A percentile compares a stretch with the other conserved stretches of the same genome.
Conservation (phyloP, 2,888 invertebrate genomes). For the Polymixis lichenea region DNA sequence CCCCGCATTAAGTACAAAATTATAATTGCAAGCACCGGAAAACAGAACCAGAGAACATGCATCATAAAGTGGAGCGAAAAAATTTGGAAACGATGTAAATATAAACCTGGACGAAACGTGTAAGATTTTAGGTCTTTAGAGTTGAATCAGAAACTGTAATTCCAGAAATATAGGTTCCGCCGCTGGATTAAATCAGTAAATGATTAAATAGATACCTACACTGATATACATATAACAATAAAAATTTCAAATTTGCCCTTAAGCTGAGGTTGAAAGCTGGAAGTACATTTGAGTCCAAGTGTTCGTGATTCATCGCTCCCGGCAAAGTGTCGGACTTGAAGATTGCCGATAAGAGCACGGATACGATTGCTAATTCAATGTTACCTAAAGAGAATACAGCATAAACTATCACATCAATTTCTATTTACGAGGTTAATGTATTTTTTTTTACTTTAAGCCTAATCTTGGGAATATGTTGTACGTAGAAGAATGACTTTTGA, state of each 20-base stretch:
- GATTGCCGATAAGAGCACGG: slow-evolving; percentile 44
- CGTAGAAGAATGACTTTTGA: too few relatives aligned
- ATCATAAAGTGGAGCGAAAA: slow-evolving; percentile 5
- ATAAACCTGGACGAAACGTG: not conserved
- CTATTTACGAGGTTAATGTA: not conserved
- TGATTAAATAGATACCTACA: slow-evolving; percentile 2
- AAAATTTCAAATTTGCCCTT: slow-evolving; percentile 5
- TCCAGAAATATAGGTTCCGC: not conserved
- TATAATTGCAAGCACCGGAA: slow-evolving; percentile 13
- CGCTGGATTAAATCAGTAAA: not conserved
- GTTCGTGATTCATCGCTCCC: slow-evolving; percentile 44
- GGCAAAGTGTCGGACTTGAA: slow-evolving; percentile 49
- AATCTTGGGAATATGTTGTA: too few relatives aligned
- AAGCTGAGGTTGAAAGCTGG: slow-evolving; percentile 42
- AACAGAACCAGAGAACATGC: slow-evolving; percentile 14
- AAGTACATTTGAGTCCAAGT: slow-evolving; percentile 41
- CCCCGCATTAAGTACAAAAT: too few relatives aligned
- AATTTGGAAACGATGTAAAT: too few relatives aligned
- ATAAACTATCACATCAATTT: slow-evolving; percentile 12
- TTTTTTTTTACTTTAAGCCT: not conserved
- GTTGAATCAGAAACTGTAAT: not conserved
- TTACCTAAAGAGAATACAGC: not conserved
- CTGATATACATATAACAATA: not conserved
- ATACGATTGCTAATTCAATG: slow-evolving; percentile 48
- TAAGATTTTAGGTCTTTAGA: not conserved